phyloP scores from a whole-genome alignment of 1,140 invertebrate genomes.

The Drosophila tropicalis region DNA sequence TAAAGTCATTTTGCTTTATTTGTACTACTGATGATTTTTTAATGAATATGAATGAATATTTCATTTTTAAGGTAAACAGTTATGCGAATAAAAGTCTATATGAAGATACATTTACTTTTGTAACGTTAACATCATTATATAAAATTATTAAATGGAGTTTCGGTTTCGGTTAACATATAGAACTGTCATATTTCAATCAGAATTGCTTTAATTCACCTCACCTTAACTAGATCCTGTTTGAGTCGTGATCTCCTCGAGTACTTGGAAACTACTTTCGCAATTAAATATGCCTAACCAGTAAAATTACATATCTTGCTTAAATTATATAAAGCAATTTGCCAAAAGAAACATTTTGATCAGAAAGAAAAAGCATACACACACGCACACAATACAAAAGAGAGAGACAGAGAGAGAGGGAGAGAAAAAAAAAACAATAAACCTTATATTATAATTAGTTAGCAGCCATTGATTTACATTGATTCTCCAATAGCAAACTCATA shows the following conservation, averaged over 20 bases:
- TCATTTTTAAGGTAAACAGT: too few species aligned
- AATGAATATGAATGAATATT: too few species aligned
- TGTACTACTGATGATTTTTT: too few species aligned
- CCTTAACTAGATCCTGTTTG: not conserved
- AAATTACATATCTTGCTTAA: not conserved
- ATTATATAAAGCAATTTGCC: slow-evolving; percentile 7
- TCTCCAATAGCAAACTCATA: not conserved
- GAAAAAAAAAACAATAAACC: not conserved
- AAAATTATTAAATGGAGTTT: too few species aligned
- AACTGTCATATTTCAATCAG: too few species aligned
- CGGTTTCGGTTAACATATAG: too few species aligned
- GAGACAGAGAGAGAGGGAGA: too few species aligned
- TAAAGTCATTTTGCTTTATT: too few species aligned
- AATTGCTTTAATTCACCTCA: not conserved
- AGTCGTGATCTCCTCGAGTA: not conserved
- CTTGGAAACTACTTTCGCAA: not conserved
- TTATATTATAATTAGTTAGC: slow-evolving; percentile 32
- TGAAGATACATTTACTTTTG: too few species aligned
- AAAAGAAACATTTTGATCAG: slow-evolving; percentile 4
- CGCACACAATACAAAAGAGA: not conserved
- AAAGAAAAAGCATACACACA: slow-evolving; percentile 1
- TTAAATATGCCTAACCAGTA: not conserved
- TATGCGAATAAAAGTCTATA: too few species aligned
- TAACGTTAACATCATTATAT: too few species aligned
- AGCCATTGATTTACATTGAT: slow-evolving; percentile 15